Conservation (phyloP, 2,797 vertebrate species). For the Diglossa cyanea region DNA sequence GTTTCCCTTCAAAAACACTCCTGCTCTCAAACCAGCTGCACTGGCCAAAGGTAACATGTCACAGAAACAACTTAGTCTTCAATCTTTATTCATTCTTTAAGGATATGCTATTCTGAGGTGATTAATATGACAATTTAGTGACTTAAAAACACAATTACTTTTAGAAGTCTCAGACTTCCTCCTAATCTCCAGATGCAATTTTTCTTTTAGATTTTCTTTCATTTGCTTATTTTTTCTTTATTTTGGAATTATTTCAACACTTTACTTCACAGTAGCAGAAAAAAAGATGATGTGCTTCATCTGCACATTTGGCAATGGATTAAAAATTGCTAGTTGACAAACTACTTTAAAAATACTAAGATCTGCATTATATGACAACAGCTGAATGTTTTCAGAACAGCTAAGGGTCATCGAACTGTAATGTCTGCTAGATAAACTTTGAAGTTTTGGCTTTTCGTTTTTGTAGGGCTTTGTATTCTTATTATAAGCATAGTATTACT, state of each 20-base stretch:
- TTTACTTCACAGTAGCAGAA: slow-evolving; percentile 86
- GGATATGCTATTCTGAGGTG: slow-evolving; percentile 73
- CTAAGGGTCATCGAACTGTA: slow-evolving; percentile 63
- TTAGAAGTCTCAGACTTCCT: slow-evolving; percentile 83
- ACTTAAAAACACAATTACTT: slow-evolving; percentile 88
- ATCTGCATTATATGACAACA: slow-evolving; percentile 68
- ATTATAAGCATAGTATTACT: slow-evolving; percentile 23
- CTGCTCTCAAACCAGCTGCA: slow-evolving; percentile 71
- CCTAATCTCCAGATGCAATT: slow-evolving; percentile 86
- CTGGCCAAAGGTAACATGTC: slow-evolving; percentile 86
- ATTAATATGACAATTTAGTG: slow-evolving; percentile 88
- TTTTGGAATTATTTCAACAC: slow-evolving; percentile 87
- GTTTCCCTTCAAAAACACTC: slow-evolving; percentile 71
- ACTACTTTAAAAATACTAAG: slow-evolving; percentile 72
- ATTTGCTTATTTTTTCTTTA: slow-evolving; percentile 82
- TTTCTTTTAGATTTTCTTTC: slow-evolving; percentile 82
- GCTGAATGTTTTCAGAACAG: slow-evolving; percentile 76
- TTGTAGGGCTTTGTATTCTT: slow-evolving; percentile 57
- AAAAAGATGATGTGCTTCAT: slow-evolving; percentile 83
- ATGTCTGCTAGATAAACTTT: slow-evolving; percentile 75
- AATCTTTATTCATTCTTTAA: slow-evolving; percentile 70
- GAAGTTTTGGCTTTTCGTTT: slow-evolving; percentile 71
- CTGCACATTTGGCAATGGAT: slow-evolving; percentile 81
- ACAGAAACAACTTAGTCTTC: slow-evolving; percentile 69
- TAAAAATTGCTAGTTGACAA: slow-evolving; percentile 73